phyloP scores from a whole-genome alignment of 1,140 invertebrate species.

The Drosophila watanabei region DNA sequence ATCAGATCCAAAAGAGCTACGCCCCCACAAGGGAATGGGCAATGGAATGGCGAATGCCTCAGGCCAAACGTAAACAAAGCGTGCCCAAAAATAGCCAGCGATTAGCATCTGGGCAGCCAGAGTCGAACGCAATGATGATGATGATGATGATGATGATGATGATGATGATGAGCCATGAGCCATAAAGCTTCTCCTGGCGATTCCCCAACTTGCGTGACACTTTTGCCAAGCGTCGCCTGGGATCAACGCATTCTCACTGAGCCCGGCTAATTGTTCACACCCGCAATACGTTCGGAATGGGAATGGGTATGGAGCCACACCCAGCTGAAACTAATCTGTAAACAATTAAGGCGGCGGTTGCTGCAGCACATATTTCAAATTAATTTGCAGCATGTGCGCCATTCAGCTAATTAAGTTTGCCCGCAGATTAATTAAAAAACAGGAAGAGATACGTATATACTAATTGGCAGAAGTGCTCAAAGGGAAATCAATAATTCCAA shows the following conservation, averaged over 20 bases:
- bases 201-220: slow-evolving; percentile 67
- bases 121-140: slow-evolving; percentile 64
- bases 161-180: slow-evolving; percentile 54
- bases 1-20: slow-evolving; percentile 38
- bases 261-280: slow-evolving; percentile 75
- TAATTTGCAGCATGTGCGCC: slow-evolving; percentile 77
- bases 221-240: slow-evolving; percentile 60
- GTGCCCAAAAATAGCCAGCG: slow-evolving; percentile 75
- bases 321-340: slow-evolving; percentile 76
- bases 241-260: slow-evolving; percentile 42
- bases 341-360: slow-evolving; percentile 67
- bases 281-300: slow-evolving; percentile 30
- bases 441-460: neutral
- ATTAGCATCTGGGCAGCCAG: slow-evolving; percentile 59
- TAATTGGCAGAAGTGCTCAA: slow-evolving; percentile 3
- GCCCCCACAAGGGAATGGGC: slow-evolving; percentile 55
- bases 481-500: neutral
- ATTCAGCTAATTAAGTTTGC: slow-evolving; percentile 67
- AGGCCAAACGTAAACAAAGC: slow-evolving; percentile 61
- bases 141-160: slow-evolving; percentile 73
- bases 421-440: slow-evolving; percentile 30
- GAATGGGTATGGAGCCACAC: slow-evolving; percentile 49
- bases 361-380: slow-evolving; percentile 59
- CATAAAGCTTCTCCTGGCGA: neutral
- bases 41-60: slow-evolving; percentile 47